Evolutionary conservation across 2,888 invertebrate species (phyloP).

Genomic region (Oscheius sp.): DNA sequence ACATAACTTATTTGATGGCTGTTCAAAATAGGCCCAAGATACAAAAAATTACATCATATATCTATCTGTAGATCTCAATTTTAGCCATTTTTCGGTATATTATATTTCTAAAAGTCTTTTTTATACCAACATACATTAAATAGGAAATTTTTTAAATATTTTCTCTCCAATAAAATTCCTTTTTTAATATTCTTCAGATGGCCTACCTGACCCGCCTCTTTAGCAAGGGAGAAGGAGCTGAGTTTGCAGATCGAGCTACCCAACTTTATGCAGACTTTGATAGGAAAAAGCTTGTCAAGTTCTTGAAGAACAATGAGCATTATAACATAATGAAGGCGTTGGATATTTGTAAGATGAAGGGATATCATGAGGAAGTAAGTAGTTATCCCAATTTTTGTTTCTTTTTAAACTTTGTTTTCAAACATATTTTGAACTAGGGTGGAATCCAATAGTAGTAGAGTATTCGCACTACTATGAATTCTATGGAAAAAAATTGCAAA

Average conservation of each 20-base stretch:
- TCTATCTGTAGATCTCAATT: too few species aligned
- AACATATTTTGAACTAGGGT: background rate
- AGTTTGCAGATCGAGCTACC: constrained; percentile 77
- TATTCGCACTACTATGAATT: too few species aligned
- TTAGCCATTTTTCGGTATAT: too few species aligned
- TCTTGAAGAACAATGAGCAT: constrained; percentile 85
- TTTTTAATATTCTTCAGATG: constrained; percentile 54
- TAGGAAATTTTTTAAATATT: background rate
- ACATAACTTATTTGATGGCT: too few species aligned
- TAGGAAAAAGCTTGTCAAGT: constrained; percentile 80
- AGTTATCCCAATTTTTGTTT: background rate
- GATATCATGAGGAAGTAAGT: constrained; percentile 62
- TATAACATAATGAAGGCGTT: constrained; percentile 92
- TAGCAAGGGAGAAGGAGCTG: constrained; percentile 40
- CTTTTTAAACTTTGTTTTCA: background rate
- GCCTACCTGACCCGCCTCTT: constrained; percentile 59
- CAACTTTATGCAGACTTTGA: constrained; percentile 89
- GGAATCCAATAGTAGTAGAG: too few species aligned
- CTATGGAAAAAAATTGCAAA: too few species aligned
- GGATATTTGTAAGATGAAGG: constrained; percentile 80
- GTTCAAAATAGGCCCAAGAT: too few species aligned
- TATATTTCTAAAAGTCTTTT: too few species aligned
- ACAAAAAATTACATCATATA: too few species aligned
- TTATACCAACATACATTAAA: background rate
- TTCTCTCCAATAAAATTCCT: background rate